Base-by-base conservation (phyloP, 2,888 invertebrate species). In the Himalopsyche tibetana region DNA sequence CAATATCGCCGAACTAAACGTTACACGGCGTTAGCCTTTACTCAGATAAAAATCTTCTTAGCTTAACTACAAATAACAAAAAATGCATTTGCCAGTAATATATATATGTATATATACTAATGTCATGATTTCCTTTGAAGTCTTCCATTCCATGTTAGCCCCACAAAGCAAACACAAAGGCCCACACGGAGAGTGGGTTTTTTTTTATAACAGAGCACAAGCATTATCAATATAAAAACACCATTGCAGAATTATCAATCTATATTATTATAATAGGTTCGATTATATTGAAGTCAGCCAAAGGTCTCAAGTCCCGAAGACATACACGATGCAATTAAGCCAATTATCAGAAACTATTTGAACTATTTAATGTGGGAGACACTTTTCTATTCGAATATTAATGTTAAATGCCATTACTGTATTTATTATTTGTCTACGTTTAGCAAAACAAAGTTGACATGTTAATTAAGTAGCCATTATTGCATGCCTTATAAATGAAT, bases 91-190 rank as follows among this genome's bases (percentile, higher is more conserved):
- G 28, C 6, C 69, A 28, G 69, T 3, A 28, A 63, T 63, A 63
- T 55, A 28, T n/a, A n/a, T n/a, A n/a, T n/a, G n/a, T n/a, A 15
- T 69, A 69, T 55, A 5, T 69, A 69, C 63, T 69, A 9, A 69
- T 28, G 63, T 69, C 8, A 69, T 36, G 36, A 69, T 69, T 45
- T 28, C 69, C 69, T 69, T 69, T 69, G 69, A 69, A 19, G 63
- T 63, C 19, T 63, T 19, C n/a, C 19, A n/a, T 63, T 19, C n/a
- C 19, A n/a, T 63, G 63, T 63, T 63, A n/a, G 63, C 17, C 63
- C 63, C 63, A 63, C 63, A 63, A 63, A 63, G 63, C 63, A 63
- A 63, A 63, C 63, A 63, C 63, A 63, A 63, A 63, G 63, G 63
- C 63, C n/a, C 63, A 63, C 63, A 63, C 28, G 63, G 63, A 63